Evolutionary conservation across 2,888 invertebrate genomes (phyloP), one percentile per base, ranked within the genome.

Genomic region (Galerucella pusilla): DNA sequence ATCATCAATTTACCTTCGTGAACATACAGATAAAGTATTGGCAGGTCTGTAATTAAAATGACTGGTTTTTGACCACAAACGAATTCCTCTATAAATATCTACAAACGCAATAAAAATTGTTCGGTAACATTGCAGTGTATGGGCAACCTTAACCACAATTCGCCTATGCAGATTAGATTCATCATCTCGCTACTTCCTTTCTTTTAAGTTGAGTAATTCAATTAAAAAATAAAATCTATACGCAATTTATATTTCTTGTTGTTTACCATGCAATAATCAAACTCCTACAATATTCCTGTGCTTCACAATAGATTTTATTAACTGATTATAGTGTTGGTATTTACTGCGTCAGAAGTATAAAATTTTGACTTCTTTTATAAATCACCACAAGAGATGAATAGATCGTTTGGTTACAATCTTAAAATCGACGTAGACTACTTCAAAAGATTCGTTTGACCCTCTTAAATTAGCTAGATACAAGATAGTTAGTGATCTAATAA

Each of bases 231-330:
- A 57, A 57, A 57, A 57, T 57, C 57, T 10, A 20, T 57, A 20
- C 57, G 57, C 57, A 57, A 57, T 57, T 57, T 57, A 57, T 57
- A 57, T 57, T 11, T 20, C 20, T 57, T 57, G 57, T 57, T 57
- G 10, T 57, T 57, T 57, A 10, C 57, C 20, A 57, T 57, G 10
- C 57, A 57, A 57, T 57, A 20, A 57, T 57, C 20, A 16, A 57
- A 57, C 57, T 57, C 57, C 57, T 57, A 57, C 57, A 16, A 16
- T 7, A 57, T 57, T 57, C 57, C 57, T 57, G 57, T 57, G 57
- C 57, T 16, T 57, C 16, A 20, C 20, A 57, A 57, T 57, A 16
- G 57, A 57, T 16, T 20, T 57, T 20, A 20, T 57, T 57, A 57
- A 57, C 20, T 57, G 57, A 57, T 57, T 57, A 57, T 16, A 20